Evolutionary conservation across 2,888 invertebrate genomes (phyloP).

Genomic region (Ditylenchus weischeri): DNA sequence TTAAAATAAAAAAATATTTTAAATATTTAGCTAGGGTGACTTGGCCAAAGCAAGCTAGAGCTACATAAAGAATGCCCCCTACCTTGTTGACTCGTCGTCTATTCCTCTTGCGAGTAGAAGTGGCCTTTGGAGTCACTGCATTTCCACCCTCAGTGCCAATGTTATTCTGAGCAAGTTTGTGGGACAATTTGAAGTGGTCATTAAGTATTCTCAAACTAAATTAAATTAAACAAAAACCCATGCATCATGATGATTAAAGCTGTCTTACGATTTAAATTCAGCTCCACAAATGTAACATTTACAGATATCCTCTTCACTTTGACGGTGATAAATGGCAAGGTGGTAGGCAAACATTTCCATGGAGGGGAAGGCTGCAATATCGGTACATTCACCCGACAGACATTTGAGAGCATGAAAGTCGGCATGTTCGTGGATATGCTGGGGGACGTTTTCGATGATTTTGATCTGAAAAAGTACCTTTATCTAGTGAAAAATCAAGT

Average conservation of each 20-base stretch:
- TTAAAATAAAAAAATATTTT: too few relatives aligned
- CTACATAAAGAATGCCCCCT: too few relatives aligned
- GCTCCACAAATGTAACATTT: slow-evolving; percentile 8
- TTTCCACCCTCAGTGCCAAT: neutral
- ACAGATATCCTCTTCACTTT: slow-evolving; percentile 3
- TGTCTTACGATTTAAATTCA: slow-evolving; percentile 6
- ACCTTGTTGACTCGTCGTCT: too few relatives aligned
- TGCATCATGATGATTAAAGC: too few relatives aligned
- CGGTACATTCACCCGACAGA: slow-evolving; percentile 15
- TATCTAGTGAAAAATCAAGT: neutral
- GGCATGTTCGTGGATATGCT: slow-evolving; percentile 17
- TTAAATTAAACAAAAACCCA: neutral
- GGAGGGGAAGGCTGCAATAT: slow-evolving; percentile 19
- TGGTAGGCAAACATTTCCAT: slow-evolving; percentile 32
- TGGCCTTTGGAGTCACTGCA: neutral
- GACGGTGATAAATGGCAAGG: slow-evolving; percentile 26
- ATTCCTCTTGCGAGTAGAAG: too few relatives aligned
- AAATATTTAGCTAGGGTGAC: too few relatives aligned
- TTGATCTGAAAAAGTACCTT: slow-evolving; percentile 13
- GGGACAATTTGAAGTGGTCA: slow-evolving; percentile 28
- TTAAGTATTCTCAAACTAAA: slow-evolving; percentile 28
- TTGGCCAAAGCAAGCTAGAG: too few relatives aligned
- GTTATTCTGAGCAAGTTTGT: slow-evolving; percentile 3
- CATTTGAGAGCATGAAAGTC: slow-evolving; percentile 19
- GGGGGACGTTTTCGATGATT: slow-evolving; percentile 23